Evolutionary conservation across 92 coral and sea anemone genomes (phyloP).

Genomic region (Palythoa heliodiscus): DNA sequence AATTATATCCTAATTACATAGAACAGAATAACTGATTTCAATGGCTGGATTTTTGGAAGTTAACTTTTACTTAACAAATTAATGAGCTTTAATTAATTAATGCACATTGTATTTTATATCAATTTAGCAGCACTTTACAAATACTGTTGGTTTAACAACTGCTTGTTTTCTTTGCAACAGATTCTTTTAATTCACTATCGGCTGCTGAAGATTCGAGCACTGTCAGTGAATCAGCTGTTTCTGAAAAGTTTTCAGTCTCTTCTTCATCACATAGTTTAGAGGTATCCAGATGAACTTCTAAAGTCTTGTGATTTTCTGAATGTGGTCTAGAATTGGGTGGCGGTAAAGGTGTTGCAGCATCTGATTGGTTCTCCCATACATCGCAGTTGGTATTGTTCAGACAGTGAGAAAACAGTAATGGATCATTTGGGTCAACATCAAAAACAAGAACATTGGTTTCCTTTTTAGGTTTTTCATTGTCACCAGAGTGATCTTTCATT

Average conservation of each 20-base stretch:
- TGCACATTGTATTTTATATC: background rate
- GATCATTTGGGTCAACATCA: constrained; percentile 87
- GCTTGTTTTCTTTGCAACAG: constrained; percentile 9
- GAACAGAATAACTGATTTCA: too few species aligned
- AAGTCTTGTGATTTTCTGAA: constrained; percentile 40
- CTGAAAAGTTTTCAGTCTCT: constrained; percentile 18
- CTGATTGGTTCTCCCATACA: constrained; percentile 39
- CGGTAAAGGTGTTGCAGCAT: constrained; percentile 62
- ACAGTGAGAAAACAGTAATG: constrained; percentile 69
- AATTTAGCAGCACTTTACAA: constrained; percentile 16
- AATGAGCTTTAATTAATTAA: background rate
- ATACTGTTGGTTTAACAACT: constrained; percentile 9
- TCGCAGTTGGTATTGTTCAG: background rate
- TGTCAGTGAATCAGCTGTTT: constrained; percentile 24
- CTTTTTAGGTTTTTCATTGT: constrained; percentile 30
- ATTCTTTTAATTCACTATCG: constrained; percentile 13
- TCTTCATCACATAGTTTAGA: background rate
- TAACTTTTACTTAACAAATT: too few species aligned
- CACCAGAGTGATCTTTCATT: background rate
- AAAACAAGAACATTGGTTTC: constrained; percentile 58
- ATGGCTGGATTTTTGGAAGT: too few species aligned
- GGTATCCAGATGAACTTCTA: constrained; percentile 31
- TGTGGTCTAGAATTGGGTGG: constrained; percentile 87
- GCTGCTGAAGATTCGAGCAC: background rate
- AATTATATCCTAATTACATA: too few species aligned